A percentile compares a stretch with the other conserved stretches of the same genome.
Conservation (phyloP, 2,888 invertebrate genomes). For the Aelia acuminata region DNA sequence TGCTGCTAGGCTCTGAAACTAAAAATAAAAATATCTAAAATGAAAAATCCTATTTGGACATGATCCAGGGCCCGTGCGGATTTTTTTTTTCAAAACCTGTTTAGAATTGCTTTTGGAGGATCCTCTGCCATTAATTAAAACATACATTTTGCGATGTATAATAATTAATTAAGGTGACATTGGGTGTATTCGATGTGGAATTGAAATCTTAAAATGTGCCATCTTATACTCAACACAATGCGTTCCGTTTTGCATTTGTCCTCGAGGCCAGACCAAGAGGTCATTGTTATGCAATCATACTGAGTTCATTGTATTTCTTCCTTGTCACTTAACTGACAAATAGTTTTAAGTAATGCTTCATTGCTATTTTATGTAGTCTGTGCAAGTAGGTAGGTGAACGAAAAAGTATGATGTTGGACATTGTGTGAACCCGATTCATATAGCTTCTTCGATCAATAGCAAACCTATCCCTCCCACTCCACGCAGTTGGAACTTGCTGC, state of each 20-base stretch:
- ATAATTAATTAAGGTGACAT: background rate
- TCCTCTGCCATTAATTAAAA: background rate
- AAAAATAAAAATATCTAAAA: constrained; percentile 13
- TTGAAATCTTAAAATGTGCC: background rate
- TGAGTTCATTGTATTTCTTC: background rate
- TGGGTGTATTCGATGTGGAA: background rate
- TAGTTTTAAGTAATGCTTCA: background rate
- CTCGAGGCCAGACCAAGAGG: background rate
- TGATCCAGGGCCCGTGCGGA: background rate
- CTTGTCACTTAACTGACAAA: background rate
- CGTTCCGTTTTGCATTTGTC: background rate
- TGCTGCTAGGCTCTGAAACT: background rate
- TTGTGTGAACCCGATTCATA: background rate
- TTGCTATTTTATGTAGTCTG: background rate
- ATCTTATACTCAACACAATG: background rate
- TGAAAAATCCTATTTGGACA: background rate
- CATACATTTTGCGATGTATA: too few relatives aligned
- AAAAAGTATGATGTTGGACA: background rate
- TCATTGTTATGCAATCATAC: background rate
- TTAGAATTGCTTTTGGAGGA: background rate
- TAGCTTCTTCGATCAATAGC: background rate
- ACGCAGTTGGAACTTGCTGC: background rate
- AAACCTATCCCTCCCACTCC: background rate
- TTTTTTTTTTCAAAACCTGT: background rate
- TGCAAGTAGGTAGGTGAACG: background rate